A percentile compares a stretch with the other conserved stretches of the same genome.
phyloP scores from a whole-genome alignment of 2,797 vertebrate species.

The Tenualosa thibaudeaui region DNA sequence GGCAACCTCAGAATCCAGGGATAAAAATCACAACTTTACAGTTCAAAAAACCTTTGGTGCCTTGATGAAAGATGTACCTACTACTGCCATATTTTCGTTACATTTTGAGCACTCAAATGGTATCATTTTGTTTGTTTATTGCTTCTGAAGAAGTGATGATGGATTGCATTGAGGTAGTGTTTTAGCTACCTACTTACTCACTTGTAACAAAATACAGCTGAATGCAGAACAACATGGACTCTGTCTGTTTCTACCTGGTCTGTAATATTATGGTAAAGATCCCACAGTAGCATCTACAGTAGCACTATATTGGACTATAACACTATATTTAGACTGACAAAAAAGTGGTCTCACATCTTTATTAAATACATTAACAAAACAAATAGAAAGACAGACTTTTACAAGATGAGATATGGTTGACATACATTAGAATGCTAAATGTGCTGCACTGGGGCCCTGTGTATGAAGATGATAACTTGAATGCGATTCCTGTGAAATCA shows the following conservation, averaged over 20 bases:
- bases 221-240: not conserved
- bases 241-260: not conserved
- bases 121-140: slow-evolving; percentile 78
- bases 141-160: slow-evolving; percentile 88
- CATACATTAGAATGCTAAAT: not conserved
- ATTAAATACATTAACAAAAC: not conserved
- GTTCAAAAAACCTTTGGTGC: slow-evolving; percentile 76
- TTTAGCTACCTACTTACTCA: slow-evolving; percentile 22
- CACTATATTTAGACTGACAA: not conserved
- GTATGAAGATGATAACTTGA: not conserved
- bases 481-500: not conserved
- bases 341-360: not conserved
- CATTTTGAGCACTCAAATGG: slow-evolving; percentile 52
- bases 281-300: not conserved
- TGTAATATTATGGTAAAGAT: not conserved
- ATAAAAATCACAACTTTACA: slow-evolving; percentile 52
- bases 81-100: slow-evolving; percentile 73
- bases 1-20: slow-evolving; percentile 76
- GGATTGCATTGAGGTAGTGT: slow-evolving; percentile 54
- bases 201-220: slow-evolving; percentile 25
- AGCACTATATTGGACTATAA: not conserved
- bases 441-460: not conserved
- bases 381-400: not conserved
- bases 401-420: not conserved
- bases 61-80: slow-evolving; percentile 88